phyloP scores from a whole-genome alignment of 2,113 vertebrate species.

The Rhipidura dahli region DNA sequence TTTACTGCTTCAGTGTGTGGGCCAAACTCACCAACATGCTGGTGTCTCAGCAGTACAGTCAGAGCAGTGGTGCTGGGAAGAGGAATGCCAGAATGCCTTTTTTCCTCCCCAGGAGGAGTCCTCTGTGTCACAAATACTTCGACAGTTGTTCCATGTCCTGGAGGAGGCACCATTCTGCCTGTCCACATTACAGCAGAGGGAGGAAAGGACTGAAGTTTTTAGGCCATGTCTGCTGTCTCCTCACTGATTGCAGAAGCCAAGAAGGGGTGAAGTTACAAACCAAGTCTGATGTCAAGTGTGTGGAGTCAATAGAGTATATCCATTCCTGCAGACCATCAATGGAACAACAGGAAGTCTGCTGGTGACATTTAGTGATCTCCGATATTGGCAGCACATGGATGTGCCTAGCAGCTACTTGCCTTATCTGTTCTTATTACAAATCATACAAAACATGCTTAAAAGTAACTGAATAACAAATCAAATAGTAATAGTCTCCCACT shows the following conservation, averaged over 20 bases:
- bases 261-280: neutral
- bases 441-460: slow-evolving; percentile 8
- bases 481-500: neutral
- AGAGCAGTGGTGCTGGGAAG: neutral
- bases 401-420: neutral
- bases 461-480: slow-evolving; percentile 17
- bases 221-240: neutral
- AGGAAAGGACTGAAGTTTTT: neutral
- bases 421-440: slow-evolving; percentile 4
- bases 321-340: neutral
- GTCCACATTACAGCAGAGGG: neutral
- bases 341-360: neutral
- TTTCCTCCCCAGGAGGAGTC: neutral
- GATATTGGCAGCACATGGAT: neutral
- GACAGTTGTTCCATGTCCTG: neutral
- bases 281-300: neutral
- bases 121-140: neutral
- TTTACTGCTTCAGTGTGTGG: neutral
- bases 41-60: neutral
- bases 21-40: neutral
- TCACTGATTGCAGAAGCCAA: neutral
- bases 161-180: neutral
- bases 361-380: slow-evolving; percentile 19
- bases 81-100: neutral
- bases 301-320: neutral